Conservation (phyloP, 2,113 vertebrate genomes). For the Sciurus niger region DNA sequence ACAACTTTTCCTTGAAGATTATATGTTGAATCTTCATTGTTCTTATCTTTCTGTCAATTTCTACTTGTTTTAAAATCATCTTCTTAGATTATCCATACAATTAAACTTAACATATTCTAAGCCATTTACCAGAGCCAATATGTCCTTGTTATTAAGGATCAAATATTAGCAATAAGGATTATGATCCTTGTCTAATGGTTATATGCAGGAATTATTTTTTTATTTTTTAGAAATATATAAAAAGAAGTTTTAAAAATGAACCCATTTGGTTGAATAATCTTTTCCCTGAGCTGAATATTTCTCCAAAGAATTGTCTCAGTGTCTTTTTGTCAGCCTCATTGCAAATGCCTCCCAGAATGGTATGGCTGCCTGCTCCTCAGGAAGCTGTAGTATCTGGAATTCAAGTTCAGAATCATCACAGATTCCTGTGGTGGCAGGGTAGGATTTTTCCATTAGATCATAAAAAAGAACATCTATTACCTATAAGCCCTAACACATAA, state of each 20-base stretch:
- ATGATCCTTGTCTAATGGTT: constrained; percentile 50
- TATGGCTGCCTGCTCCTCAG: background rate
- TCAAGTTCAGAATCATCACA: background rate
- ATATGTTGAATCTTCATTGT: background rate
- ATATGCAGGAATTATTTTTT: background rate
- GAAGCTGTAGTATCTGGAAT: background rate
- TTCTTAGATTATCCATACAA: background rate
- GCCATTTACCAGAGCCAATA: constrained; percentile 45
- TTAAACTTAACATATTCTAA: constrained; percentile 47
- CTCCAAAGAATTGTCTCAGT: background rate
- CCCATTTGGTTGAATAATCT: background rate
- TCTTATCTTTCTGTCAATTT: constrained; percentile 32
- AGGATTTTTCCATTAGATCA: background rate
- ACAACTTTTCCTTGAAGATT: constrained; percentile 55
- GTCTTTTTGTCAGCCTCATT: background rate
- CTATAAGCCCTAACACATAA: background rate
- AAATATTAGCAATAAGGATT: constrained; percentile 9
- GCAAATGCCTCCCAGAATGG: background rate
- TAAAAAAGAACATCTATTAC: constrained; percentile 21
- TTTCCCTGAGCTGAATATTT: background rate
- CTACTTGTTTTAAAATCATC: constrained; percentile 47
- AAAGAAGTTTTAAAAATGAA: constrained; percentile 29
- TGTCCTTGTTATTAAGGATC: constrained; percentile 37
- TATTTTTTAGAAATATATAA: constrained; percentile 27
- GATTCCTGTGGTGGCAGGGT: background rate